Percentiles rank a stretch among this genome's conserved stretches.
phyloP scores from a whole-genome alignment of 1,140 invertebrate species.

The Tetragonula clypearis region DNA sequence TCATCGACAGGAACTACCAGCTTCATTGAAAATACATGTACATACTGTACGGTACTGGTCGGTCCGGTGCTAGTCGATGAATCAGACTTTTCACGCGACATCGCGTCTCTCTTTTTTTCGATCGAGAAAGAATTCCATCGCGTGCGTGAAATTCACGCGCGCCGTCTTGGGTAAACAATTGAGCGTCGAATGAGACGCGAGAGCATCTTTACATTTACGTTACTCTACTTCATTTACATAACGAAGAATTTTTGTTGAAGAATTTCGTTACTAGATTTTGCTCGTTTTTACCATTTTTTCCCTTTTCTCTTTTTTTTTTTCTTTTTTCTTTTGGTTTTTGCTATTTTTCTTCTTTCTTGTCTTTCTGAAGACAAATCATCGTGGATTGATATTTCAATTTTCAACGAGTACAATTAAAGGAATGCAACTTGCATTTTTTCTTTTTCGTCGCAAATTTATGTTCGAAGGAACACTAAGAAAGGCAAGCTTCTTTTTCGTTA shows the following conservation, averaged over 20 bases:
- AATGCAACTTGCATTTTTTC: not conserved
- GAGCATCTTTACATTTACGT: not conserved
- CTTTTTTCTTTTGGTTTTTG: not conserved
- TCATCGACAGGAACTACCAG: constrained; percentile 52
- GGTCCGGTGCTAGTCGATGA: constrained; percentile 35
- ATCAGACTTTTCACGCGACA: constrained; percentile 19
- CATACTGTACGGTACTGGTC: constrained; percentile 28
- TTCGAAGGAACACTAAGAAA: too few relatives aligned
- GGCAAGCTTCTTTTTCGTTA: too few relatives aligned
- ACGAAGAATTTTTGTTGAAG: not conserved
- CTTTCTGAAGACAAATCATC: not conserved
- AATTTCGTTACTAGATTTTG: not conserved
- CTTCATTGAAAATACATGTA: constrained; percentile 49
- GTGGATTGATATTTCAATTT: not conserved
- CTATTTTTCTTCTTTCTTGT: not conserved
- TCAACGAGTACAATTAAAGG: not conserved
- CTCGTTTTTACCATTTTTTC: not conserved
- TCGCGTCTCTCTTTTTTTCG: not conserved
- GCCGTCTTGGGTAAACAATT: not conserved
- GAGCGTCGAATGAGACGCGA: not conserved
- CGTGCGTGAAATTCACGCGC: constrained; percentile 18
- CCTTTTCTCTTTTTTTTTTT: too few relatives aligned
- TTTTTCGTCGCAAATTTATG: not conserved
- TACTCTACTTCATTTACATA: not conserved
- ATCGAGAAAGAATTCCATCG: constrained; percentile 31